Percentiles rank a stretch among this genome's conserved stretches.
These are phyloP conservation scores for Scopus umbretta DNA, from an alignment of 2,113 vertebrate species.

Conservation along the genomic window DNA sequence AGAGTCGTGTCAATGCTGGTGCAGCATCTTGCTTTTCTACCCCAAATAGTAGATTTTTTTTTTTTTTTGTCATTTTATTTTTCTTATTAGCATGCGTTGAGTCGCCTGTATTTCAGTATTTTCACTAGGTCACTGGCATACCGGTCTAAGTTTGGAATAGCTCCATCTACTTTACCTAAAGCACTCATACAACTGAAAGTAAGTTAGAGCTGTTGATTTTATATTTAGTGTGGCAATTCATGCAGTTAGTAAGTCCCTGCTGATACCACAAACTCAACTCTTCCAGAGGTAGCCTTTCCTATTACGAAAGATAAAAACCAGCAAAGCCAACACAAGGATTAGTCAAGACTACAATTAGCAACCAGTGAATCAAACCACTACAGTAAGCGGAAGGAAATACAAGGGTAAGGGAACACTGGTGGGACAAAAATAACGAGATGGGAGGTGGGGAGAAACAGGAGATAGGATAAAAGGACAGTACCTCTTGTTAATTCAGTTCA, in stretches of 20 bases:
- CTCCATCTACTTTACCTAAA: not conserved
- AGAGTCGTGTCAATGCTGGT: not conserved
- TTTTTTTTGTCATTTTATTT: not conserved
- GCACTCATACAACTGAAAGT: not conserved
- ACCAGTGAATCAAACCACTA: slow-evolving; percentile 14
- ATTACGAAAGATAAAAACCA: not conserved
- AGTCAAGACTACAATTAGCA: slow-evolving; percentile 6
- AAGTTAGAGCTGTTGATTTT: not conserved
- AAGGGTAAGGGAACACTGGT: not conserved
- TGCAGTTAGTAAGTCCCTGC: not conserved
- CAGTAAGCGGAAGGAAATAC: not conserved
- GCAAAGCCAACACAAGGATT: slow-evolving; percentile 22
- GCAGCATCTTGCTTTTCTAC: not conserved
- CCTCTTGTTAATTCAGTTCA: slow-evolving; percentile 64
- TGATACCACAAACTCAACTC: not conserved
- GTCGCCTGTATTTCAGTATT: not conserved
- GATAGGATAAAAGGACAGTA: slow-evolving; percentile 63
- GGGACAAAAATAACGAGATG: not conserved
- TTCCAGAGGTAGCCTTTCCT: slow-evolving; percentile 54
- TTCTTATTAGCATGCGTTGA: not conserved
- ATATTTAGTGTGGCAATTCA: not conserved
- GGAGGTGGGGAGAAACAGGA: not conserved
- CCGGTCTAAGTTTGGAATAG: not conserved
- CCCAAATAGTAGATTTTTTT: not conserved
- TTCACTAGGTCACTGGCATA: not conserved